Conservation (phyloP, 35 echinoderm and acorn worm species). For the Strongylocentrotus purpuratus region DNA sequence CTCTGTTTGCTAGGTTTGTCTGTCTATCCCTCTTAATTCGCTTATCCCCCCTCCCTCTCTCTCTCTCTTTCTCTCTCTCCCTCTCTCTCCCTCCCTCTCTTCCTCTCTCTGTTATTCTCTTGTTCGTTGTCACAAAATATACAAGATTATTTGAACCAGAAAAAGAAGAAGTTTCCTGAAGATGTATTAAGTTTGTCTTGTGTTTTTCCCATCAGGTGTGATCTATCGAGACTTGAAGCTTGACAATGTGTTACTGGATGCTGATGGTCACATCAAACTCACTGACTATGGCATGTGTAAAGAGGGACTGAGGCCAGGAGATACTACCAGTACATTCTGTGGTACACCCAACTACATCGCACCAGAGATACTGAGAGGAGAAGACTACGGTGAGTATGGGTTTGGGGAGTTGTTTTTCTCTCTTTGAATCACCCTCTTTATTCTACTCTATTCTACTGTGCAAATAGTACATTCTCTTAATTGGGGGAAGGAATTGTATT, state of each 20-base stretch:
- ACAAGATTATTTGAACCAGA: too few relatives aligned
- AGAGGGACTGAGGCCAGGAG: slow-evolving; percentile 92
- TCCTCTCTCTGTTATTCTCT: not conserved
- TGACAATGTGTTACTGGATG: slow-evolving; percentile 96
- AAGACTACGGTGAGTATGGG: slow-evolving; percentile 88
- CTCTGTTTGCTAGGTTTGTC: too few relatives aligned
- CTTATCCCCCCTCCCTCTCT: not conserved
- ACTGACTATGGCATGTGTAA: slow-evolving; percentile 99
- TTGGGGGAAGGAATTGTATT: too few relatives aligned
- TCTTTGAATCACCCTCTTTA: too few relatives aligned
- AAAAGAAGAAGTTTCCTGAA: not conserved
- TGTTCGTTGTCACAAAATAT: too few relatives aligned
- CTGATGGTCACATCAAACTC: slow-evolving; percentile 96
- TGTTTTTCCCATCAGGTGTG: slow-evolving; percentile 61
- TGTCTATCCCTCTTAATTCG: too few relatives aligned
- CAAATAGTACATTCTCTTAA: too few relatives aligned
- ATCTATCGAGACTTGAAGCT: slow-evolving; percentile 97
- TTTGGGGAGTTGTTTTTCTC: not conserved
- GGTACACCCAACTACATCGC: slow-evolving; percentile 98
- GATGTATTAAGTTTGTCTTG: not conserved
- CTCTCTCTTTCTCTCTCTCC: not conserved
- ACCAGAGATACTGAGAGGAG: slow-evolving; percentile 93
- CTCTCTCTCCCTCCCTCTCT: not conserved
- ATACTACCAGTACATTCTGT: slow-evolving; percentile 97
- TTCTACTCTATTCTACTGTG: too few relatives aligned